Base-by-base conservation (phyloP, 2,797 vertebrate species). In the Gallinago stenura region DNA sequence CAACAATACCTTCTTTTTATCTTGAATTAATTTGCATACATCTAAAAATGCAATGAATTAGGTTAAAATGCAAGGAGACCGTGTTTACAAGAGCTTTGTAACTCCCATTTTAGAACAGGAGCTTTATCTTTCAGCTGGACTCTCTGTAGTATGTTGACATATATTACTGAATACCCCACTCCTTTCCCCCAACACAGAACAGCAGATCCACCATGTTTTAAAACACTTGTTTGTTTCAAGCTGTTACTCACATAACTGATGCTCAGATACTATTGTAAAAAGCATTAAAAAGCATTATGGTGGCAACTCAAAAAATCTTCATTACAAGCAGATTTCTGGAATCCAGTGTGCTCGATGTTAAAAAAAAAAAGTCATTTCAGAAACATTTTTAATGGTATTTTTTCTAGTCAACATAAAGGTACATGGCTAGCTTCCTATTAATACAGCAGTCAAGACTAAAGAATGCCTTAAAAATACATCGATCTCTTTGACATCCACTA, bases 301-400 rank as follows among this genome's bases (percentile, higher is more conserved):
- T 6, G 7, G n/a, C 51, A 83, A 75, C 15, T 57, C 48, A 68
- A 46, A 87, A 83, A 83, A 45, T 19, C 5, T 75, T 69, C 30
- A 54, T 21, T 62, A 76, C 41, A 92, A 82, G 30, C 22, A 20
- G 15, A 17, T 48, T 46, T 61, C 51, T 78, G 31, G 28, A 69
- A 6, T 7, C 2, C 21, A 48, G 6, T 3, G 15, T 53, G 41
- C 6, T 77, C 12, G 51, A 28, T 1, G 1, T 4, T 37, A 37
- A 58, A 87, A 20, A 50, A 58, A 58, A 87, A 33, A 9, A 41
- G 20, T 15, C 3, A 45, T 31, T 45, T 69, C 25, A 72, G 46
- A 31, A 75, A 50, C 37, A 39, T 21, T 30, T 2, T 8, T 22
- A 58, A 33, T 43, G 3, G 1, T 28, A 48, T 83, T 91, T 57